These are phyloP conservation scores for Zapus hudsonius DNA, from an alignment of 2,113 vertebrate species.

Conservation along the genomic window DNA sequence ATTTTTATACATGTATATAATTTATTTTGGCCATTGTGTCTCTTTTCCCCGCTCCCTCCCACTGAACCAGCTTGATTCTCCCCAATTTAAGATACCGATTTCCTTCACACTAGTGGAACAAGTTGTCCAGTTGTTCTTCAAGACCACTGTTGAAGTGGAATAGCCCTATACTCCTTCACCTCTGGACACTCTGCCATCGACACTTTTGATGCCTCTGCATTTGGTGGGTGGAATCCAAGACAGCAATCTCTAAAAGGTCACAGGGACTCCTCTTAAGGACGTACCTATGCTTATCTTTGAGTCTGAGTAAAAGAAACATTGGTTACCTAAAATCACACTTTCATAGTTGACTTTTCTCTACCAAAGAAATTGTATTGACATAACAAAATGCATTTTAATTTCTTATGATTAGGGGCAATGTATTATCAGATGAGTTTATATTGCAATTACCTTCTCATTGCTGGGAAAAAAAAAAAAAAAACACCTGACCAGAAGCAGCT, in stretches of 20 bases:
- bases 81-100: too few species aligned
- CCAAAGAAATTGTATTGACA: neutral
- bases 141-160: neutral
- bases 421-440: neutral
- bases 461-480: too few species aligned
- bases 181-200: neutral
- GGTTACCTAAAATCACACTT: neutral
- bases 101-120: neutral
- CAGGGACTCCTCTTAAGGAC: neutral
- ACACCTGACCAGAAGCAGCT: too few species aligned
- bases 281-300: neutral
- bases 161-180: neutral
- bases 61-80: too few species aligned
- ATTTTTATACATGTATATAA: too few species aligned
- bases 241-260: neutral
- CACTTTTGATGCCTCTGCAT: neutral
- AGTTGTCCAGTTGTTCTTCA: neutral
- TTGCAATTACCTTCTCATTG: too few species aligned
- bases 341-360: neutral
- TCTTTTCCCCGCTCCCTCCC: too few species aligned
- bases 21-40: too few species aligned
- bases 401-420: neutral
- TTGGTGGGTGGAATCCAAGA: neutral
- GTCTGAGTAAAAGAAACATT: neutral
- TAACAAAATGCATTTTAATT: slow-evolving; percentile 9